phyloP scores from a whole-genome alignment of 2,113 vertebrate genomes.

The Protobothrops mucrosquamatus region DNA sequence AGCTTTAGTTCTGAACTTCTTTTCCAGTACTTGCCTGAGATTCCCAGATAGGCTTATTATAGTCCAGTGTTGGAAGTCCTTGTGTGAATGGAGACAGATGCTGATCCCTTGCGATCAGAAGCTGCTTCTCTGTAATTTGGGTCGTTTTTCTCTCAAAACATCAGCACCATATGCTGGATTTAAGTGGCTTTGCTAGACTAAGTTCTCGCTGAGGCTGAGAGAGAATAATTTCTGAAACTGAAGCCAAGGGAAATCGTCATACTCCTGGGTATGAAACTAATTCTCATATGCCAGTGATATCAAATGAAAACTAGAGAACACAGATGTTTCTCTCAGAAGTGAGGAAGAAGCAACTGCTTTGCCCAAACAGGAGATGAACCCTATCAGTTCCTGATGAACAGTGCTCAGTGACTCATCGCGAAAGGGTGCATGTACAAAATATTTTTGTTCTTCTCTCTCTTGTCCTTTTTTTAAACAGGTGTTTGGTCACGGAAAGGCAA shows the following conservation, averaged over 20 bases:
- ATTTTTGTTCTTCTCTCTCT: background rate
- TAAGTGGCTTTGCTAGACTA: background rate
- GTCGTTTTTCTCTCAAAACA: background rate
- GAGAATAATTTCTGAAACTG: background rate
- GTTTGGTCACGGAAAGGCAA: slow-evolving; percentile 92
- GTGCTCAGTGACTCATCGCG: background rate
- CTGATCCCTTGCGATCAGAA: background rate
- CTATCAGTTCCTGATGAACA: background rate
- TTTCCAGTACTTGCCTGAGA: background rate
- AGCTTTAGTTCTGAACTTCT: background rate
- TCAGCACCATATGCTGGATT: background rate
- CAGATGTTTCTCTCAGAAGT: background rate
- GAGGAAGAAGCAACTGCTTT: background rate
- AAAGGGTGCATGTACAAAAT: background rate
- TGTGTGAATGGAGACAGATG: background rate
- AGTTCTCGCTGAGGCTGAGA: background rate
- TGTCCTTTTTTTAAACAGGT: slow-evolving; percentile 68
- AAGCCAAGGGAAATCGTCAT: background rate
- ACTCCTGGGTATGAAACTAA: background rate
- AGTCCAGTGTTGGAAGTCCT: background rate
- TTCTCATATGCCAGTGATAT: background rate
- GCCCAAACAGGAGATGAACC: background rate
- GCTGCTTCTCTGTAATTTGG: background rate
- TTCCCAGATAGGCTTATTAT: background rate
- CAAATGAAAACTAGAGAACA: background rate